Evolutionary conservation across 2,888 invertebrate genomes (phyloP), one percentile per base, ranked within the genome.

Genomic region (Timema cristinae): DNA sequence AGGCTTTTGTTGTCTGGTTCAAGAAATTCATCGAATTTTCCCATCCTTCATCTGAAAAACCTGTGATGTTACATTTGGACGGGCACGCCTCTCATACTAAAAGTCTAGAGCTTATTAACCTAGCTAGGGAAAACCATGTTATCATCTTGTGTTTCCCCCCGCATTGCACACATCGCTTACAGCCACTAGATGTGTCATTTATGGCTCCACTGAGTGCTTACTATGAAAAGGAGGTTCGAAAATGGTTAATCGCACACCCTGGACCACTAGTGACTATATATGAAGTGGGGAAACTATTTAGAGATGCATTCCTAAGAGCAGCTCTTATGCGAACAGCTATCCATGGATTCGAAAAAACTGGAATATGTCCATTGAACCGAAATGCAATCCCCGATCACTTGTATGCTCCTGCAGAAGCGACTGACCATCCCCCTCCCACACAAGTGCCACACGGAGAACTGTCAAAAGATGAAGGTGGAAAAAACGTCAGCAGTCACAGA

Each of bases 41-140:
- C 70, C 50, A 70, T 73, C 13, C 71, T 68, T 50, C 73, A 75
- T 52, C 32, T 63, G 32, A 16, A 63, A 63, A 15, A 63, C 63
- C 16, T 7, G 32, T 63, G 8, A 10, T 63, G 8, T 13, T 59
- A 11, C 8, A 16, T 6, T 48, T 63, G 16, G 16, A 63, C 32
- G 16, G 16, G 11, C 63, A 15, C 13, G 15, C 63, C 32, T 63
- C 63, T 48, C 63, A 63, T 32, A 63, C 32, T 47, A 63, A 63
- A 63, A 63, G 63, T 13, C 32, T 63, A 11, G 10, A 63, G 7
- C 63, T 63, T 63, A n/a, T n/a, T 48, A 63, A n/a, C 16, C 13
- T 63, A 63, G 63, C 32, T 63, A 63, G 63, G 63, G 16, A n/a
- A 63, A 63, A 15, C 9, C 8, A 63, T 63, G 16, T 63, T 13